A percentile compares a stretch with the other conserved stretches of the same genome.
These are phyloP conservation scores for Cliona cf. orientalis DNA, from an alignment of 37 sponge, comb jelly and placozoan genomes.

Conservation along the genomic window DNA sequence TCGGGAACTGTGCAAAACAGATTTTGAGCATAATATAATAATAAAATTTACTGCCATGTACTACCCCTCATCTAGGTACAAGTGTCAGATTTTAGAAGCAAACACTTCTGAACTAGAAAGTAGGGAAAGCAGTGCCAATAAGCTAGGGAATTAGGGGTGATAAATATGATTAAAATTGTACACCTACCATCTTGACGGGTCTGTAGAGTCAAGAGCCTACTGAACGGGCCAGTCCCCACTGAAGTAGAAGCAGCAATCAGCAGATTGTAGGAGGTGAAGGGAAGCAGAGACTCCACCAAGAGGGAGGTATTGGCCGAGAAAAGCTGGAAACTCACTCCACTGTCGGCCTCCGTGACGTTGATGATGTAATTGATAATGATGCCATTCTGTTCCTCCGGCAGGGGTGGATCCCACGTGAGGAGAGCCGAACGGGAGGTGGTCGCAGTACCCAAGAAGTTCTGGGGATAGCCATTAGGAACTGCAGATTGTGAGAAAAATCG, in stretches of 20 bases:
- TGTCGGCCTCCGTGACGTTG: slow-evolving; percentile 3
- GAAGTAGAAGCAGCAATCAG: slow-evolving; percentile 14
- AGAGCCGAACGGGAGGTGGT: slow-evolving; percentile 1
- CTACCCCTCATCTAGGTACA: too few species aligned
- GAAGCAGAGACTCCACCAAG: background rate
- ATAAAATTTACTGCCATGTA: too few species aligned
- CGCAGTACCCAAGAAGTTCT: background rate
- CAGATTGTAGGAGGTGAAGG: background rate
- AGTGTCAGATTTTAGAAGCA: too few species aligned
- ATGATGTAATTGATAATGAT: slow-evolving; percentile 26
- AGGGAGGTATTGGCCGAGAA: background rate
- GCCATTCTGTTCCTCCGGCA: slow-evolving; percentile 32
- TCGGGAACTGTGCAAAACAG: slow-evolving; percentile 22
- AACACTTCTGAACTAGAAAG: too few species aligned
- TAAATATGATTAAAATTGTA: too few species aligned
- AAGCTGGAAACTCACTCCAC: slow-evolving; percentile 7
- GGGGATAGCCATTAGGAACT: slow-evolving; percentile 1
- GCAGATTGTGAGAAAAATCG: too few species aligned
- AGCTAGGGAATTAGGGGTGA: too few species aligned
- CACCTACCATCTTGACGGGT: too few species aligned
- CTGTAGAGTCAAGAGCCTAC: too few species aligned
- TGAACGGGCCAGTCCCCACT: slow-evolving; percentile 9
- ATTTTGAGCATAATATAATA: too few species aligned
- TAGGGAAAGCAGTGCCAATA: too few species aligned
- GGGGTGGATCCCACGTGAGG: slow-evolving; percentile 20